Conservation (phyloP, 2,888 invertebrate species). For the Maniola hyperantus region DNA sequence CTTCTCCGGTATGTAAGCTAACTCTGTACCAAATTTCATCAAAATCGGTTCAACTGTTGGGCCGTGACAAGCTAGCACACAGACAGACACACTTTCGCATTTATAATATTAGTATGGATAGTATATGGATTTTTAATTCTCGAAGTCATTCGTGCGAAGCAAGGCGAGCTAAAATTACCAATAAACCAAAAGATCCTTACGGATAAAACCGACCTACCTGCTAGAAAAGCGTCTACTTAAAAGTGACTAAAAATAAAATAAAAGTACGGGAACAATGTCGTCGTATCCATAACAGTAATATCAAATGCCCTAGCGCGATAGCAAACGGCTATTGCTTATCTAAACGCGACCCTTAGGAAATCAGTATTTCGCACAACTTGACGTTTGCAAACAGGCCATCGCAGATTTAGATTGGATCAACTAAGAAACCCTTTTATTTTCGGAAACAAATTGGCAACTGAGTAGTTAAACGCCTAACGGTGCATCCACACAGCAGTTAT, state of each 20-base stretch:
- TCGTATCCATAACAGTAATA: constrained; percentile 27
- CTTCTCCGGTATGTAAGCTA: too few species aligned
- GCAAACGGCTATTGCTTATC: constrained; percentile 32
- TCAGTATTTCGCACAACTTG: constrained; percentile 29
- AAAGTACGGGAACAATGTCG: constrained; percentile 9
- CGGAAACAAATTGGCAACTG: neutral
- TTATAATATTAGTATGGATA: too few species aligned
- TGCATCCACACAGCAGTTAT: too few species aligned
- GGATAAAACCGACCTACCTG: neutral
- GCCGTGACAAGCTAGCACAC: too few species aligned
- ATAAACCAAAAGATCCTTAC: neutral
- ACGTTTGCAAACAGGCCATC: constrained; percentile 9
- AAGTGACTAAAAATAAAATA: neutral
- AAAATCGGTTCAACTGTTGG: too few species aligned
- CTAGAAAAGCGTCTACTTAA: neutral
- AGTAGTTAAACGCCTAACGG: too few species aligned
- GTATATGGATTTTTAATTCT: too few species aligned
- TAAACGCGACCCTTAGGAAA: constrained; percentile 31
- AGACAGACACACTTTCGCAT: too few species aligned
- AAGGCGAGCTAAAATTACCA: neutral
- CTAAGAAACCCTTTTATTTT: constrained; percentile 4
- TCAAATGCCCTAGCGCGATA: constrained; percentile 25
- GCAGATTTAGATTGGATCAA: constrained; percentile 1
- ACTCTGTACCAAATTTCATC: too few species aligned
- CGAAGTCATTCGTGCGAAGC: too few species aligned